Percentiles rank a stretch among this genome's conserved stretches.
phyloP scores from a whole-genome alignment of 2,113 vertebrate genomes.

The Ictalurus punctatus region DNA sequence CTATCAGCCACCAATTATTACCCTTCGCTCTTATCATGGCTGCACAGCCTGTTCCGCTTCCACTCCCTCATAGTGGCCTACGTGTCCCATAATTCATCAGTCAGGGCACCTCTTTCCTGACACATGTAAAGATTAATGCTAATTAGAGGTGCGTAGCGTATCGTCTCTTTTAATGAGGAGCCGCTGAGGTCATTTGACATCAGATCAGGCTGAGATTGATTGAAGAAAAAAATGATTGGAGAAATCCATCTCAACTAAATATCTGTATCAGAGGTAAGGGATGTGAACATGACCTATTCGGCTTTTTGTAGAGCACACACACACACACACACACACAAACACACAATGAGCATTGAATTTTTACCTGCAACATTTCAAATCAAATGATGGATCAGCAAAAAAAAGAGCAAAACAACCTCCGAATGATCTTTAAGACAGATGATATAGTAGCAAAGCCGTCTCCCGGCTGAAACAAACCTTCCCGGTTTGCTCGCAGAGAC shows the following conservation, averaged over 20 bases:
- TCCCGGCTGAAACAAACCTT: background rate
- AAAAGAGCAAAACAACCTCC: background rate
- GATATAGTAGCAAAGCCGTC: background rate
- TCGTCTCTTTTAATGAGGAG: constrained; percentile 15
- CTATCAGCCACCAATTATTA: constrained; percentile 40
- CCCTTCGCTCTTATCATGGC: constrained; percentile 17
- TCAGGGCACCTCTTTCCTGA: constrained; percentile 17
- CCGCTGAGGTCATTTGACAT: background rate
- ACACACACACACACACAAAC: background rate
- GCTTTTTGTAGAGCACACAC: too few species aligned
- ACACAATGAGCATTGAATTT: background rate
- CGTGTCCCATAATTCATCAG: constrained; percentile 42
- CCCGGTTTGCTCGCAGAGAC: background rate
- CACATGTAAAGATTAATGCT: constrained; percentile 39
- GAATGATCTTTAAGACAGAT: background rate
- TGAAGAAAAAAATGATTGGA: background rate
- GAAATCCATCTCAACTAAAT: background rate
- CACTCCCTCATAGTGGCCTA: background rate
- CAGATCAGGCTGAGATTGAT: constrained; percentile 5
- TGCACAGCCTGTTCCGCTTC: constrained; percentile 34
- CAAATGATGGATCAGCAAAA: background rate
- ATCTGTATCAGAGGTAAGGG: background rate
- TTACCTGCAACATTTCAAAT: constrained; percentile 8
- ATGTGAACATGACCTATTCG: background rate
- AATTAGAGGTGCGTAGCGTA: constrained; percentile 27